Evolutionary conservation across 2,113 vertebrate genomes (phyloP), one percentile per base, ranked within the genome.

Genomic region (Bufo bufo): DNA sequence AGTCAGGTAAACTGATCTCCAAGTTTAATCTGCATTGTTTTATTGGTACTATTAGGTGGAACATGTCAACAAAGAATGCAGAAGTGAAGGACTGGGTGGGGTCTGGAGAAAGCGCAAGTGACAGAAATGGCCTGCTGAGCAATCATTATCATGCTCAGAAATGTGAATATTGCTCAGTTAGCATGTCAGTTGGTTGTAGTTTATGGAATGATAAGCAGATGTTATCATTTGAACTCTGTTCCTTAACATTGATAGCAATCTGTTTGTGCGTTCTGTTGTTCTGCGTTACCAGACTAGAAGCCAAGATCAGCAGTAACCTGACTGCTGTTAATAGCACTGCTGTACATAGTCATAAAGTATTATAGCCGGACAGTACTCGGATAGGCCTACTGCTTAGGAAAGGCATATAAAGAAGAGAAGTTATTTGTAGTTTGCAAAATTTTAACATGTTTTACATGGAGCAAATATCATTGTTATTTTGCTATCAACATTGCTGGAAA

Each of bases 211-310:
- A 83, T 23, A 63, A 33, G 63, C 81, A 83, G 61, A 47, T 69
- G 52, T 83, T 83, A 83, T 83, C 63, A 69, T 23, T 20, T 83
- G 81, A 52, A 83, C 81, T 83, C 61, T 83, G 81, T 45, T 54
- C 81, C n/a, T 50, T 47, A 50, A n/a, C 33, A n/a, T 10, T 83
- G 81, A 83, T 83, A 69, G 14, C 81, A 83, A 66, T 83, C 63
- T 69, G 81, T 83, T 69, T 69, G 81, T 83, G 4, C 23, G 19
- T 83, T 69, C 19, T 52, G 14, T 83, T 69, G 33, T 69, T 83
- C 6, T 33, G 47, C 4, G 69, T 83, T 54, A 20, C 43, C 19
- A 49, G 54, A 11, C 66, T 71, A 47, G 43, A 16, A 47, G 45
- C 43, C 6, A 74, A 19, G 71, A 17, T 72, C 33, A 72, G 33